phyloP scores from a whole-genome alignment of 2,888 invertebrate species.

The Neocrepidodera transversa region DNA sequence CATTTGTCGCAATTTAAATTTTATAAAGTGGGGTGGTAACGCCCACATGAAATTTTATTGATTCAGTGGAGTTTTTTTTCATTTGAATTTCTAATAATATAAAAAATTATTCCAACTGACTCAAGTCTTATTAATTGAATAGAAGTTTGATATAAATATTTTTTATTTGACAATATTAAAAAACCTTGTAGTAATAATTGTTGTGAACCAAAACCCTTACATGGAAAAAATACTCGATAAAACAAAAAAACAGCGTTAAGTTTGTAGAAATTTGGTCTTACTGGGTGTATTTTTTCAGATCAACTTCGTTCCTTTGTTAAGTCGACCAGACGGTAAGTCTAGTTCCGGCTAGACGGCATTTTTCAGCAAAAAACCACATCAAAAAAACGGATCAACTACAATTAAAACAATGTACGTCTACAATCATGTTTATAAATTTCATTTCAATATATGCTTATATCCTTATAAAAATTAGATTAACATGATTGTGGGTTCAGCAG shows the following conservation, averaged over 20 bases:
- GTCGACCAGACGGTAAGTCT: constrained; percentile 73
- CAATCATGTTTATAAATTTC: constrained; percentile 30
- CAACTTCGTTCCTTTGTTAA: constrained; percentile 67
- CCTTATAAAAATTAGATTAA: not conserved
- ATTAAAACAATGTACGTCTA: constrained; percentile 27
- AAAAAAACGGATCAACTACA: constrained; percentile 23
- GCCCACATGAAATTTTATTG: no score
- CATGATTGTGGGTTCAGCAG: constrained; percentile 28
- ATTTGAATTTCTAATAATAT: no score
- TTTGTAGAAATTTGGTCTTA: constrained; percentile 62
- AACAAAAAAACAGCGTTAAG: constrained; percentile 16
- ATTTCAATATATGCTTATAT: not conserved
- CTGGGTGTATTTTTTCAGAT: constrained; percentile 82
- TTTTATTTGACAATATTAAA: no score
- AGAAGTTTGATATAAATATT: no score
- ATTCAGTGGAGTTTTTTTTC: no score
- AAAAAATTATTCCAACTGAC: no score
- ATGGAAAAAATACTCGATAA: constrained; percentile 11
- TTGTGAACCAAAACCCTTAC: constrained; percentile 18
- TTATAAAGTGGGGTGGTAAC: no score
- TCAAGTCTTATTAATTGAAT: no score
- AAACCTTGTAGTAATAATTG: constrained; percentile 14
- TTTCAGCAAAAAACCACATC: constrained; percentile 48
- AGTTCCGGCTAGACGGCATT: constrained; percentile 64
- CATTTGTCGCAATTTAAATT: no score